Percentiles rank a stretch among this genome's conserved stretches.
Evolutionary conservation across 2,888 invertebrate species (phyloP).

Genomic region (Macrosoma leucophasiata): DNA sequence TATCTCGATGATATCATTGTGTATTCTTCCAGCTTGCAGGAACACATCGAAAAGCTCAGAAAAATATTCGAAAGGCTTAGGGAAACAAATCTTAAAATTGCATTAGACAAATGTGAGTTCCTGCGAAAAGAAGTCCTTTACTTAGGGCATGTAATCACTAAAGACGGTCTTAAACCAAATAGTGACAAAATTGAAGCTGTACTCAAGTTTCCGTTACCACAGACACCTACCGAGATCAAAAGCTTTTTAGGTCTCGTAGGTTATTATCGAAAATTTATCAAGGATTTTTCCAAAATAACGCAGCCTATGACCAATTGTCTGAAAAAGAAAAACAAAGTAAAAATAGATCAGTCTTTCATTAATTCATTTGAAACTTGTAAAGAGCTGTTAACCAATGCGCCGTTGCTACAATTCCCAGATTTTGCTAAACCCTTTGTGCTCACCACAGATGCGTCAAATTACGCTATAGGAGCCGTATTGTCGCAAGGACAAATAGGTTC

Average conservation of each 20-base stretch:
- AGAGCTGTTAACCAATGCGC: constrained; percentile 16
- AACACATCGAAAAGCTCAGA: constrained; percentile 20
- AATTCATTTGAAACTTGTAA: constrained; percentile 21
- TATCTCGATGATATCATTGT: constrained; percentile 41
- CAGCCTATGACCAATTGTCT: constrained; percentile 27
- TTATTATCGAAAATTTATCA: constrained; percentile 42
- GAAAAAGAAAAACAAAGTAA: constrained; percentile 21
- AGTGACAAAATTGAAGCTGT: constrained; percentile 28
- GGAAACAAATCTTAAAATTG: constrained; percentile 25
- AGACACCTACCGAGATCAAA: constrained; percentile 27
- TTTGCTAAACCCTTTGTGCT: constrained; percentile 15
- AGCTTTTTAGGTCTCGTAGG: constrained; percentile 38
- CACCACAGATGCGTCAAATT: constrained; percentile 17
- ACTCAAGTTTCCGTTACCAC: constrained; percentile 27
- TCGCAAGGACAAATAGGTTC: constrained; percentile 21
- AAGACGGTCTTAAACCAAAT: constrained; percentile 14
- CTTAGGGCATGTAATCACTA: constrained; percentile 23
- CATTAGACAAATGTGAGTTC: constrained; percentile 26
- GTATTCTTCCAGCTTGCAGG: constrained; percentile 26
- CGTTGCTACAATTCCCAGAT: constrained; percentile 11
- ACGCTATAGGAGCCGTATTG: constrained; percentile 20
- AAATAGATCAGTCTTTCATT: constrained; percentile 17
- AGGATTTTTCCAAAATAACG: constrained; percentile 24
- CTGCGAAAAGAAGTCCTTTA: constrained; percentile 24
- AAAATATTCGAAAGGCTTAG: constrained; percentile 25